phyloP scores from a whole-genome alignment of 2,888 invertebrate genomes.

The Blastobasis adustella region DNA sequence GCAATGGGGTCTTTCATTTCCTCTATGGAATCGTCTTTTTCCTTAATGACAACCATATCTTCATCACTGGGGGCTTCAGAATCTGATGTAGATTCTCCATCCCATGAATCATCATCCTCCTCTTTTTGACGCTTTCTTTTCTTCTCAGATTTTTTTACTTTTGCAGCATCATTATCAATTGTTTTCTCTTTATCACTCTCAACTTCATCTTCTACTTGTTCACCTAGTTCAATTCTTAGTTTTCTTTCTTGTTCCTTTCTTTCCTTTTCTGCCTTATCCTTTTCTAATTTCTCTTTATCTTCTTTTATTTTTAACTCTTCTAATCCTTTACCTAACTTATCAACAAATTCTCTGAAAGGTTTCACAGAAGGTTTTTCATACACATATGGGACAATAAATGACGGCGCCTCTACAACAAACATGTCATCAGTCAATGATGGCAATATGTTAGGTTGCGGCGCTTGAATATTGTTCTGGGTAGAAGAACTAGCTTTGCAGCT shows the following conservation, averaged over 20 bases:
- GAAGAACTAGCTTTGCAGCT: conserved; percentile 36
- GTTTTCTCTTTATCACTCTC: conserved; percentile 33
- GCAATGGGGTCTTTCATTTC: conserved; percentile 64
- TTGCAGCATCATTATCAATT: conserved; percentile 16
- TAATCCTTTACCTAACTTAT: conserved; percentile 78
- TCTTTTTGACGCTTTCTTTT: conserved; percentile 50
- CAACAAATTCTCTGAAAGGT: conserved; percentile 84
- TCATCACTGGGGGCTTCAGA: conserved; percentile 64
- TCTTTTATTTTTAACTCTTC: conserved; percentile 63
- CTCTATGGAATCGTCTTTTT: conserved; percentile 70
- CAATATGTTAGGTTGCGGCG: conserved; percentile 70
- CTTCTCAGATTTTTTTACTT: conserved; percentile 48
- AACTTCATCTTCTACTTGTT: conserved; percentile 31
- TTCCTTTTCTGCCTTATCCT: conserved; percentile 47
- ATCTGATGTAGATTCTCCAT: conserved; percentile 70
- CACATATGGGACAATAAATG: conserved; percentile 94
- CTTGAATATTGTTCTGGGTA: conserved; percentile 16
- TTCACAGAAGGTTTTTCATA: conserved; percentile 92
- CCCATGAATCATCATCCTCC: conserved; percentile 77
- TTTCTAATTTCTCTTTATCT: conserved; percentile 47
- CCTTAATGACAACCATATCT: conserved; percentile 71
- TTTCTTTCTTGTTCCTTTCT: conserved; percentile 60
- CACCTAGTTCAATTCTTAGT: conserved; percentile 47
- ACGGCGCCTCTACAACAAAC: conserved; percentile 94
- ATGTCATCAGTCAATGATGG: conserved; percentile 93